These are phyloP conservation scores for Scaptomyza reducta DNA, from an alignment of 2,888 invertebrate genomes.

Conservation along the genomic window DNA sequence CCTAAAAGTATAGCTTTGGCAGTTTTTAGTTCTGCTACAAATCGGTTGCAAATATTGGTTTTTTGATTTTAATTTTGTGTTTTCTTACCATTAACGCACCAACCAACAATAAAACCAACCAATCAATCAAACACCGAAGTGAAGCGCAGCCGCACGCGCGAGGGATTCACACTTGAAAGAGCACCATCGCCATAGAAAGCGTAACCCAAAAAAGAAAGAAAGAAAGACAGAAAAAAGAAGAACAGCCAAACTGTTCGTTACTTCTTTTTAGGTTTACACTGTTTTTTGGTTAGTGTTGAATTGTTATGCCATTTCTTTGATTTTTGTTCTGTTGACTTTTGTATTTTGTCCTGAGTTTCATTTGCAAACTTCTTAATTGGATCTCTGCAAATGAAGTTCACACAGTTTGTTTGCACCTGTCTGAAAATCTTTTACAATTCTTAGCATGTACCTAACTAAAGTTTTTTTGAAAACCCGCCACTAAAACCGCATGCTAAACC, in stretches of 20 bases:
- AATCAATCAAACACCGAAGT: slow-evolving; percentile 84
- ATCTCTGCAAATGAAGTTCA: slow-evolving; percentile 34
- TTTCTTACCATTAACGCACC: slow-evolving; percentile 73
- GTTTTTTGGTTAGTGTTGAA: slow-evolving; percentile 65
- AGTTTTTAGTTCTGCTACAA: slow-evolving; percentile 46
- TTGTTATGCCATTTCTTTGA: slow-evolving; percentile 22
- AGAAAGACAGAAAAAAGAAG: slow-evolving; percentile 11
- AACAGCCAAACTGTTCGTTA: slow-evolving; percentile 43
- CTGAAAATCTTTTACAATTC: slow-evolving; percentile 5
- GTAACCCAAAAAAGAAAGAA: slow-evolving; percentile 19
- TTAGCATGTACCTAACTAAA: slow-evolving; percentile 37
- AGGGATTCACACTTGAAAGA: slow-evolving; percentile 88
- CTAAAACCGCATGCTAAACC: slow-evolving; percentile 38
- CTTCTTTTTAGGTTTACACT: slow-evolving; percentile 54
- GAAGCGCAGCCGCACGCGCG: slow-evolving; percentile 91
- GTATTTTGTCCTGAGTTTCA: slow-evolving; percentile 18
- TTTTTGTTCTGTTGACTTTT: slow-evolving; percentile 42
- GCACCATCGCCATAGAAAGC: slow-evolving; percentile 85
- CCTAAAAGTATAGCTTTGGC: slow-evolving; percentile 36
- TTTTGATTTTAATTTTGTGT: slow-evolving; percentile 51
- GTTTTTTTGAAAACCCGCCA: slow-evolving; percentile 12
- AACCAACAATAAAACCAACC: slow-evolving; percentile 47
- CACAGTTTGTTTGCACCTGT: slow-evolving; percentile 29
- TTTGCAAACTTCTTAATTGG: slow-evolving; percentile 21
- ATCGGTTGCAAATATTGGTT: slow-evolving; percentile 65